These are phyloP conservation scores for Vireo altiloquus DNA, from an alignment of 2,113 vertebrate genomes.

Conservation along the genomic window DNA sequence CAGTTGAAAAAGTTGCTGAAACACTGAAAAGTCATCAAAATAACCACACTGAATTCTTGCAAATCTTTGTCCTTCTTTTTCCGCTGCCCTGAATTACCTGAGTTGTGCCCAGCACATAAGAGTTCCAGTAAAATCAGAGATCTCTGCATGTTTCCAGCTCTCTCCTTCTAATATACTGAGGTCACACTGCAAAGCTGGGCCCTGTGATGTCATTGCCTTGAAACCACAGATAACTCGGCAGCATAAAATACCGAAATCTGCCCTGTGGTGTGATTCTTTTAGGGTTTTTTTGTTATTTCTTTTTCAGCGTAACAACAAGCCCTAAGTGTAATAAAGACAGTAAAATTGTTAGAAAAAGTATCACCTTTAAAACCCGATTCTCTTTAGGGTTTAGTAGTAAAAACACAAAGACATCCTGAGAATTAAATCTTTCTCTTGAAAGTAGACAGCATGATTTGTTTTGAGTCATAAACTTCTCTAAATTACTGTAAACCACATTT, in stretches of 20 bases:
- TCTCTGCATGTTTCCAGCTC: background rate
- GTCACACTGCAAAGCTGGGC: background rate
- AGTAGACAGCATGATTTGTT: background rate
- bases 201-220: fast-evolving
- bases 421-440: conserved; percentile 7
- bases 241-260: background rate
- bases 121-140: background rate
- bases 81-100: background rate
- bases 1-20: background rate
- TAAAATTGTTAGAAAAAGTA: background rate
- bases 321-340: background rate
- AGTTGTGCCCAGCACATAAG: background rate
- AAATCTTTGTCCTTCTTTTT: background rate
- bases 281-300: background rate
- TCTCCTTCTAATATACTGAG: background rate
- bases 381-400: background rate
- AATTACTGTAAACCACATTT: background rate
- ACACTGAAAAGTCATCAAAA: background rate
- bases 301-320: background rate
- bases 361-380: background rate
- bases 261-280: background rate
- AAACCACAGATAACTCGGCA: background rate
- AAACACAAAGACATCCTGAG: background rate
- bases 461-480: background rate
- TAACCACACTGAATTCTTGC: background rate